Evolutionary conservation across 2,888 invertebrate species (phyloP).

Genomic region (Drosophila heteroneura): DNA sequence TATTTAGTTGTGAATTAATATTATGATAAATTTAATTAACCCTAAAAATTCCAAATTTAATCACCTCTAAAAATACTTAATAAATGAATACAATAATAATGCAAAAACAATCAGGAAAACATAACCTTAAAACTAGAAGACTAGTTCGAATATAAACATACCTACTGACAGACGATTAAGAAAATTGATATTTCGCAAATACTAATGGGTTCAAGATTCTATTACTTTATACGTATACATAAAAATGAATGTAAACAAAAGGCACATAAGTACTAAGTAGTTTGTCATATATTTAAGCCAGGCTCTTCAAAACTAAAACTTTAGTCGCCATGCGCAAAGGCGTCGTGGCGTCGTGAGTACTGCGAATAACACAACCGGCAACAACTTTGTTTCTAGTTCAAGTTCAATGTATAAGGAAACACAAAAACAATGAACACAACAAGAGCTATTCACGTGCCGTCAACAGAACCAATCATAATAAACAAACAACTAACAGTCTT

Average conservation of each 20-base stretch:
- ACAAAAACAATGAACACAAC: not conserved
- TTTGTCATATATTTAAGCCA: not conserved
- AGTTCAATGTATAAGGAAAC: conserved; percentile 65
- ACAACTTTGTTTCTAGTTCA: conserved; percentile 59
- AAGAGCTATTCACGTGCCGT: not conserved
- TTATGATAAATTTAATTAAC: too few relatives aligned
- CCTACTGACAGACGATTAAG: not conserved
- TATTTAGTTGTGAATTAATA: too few relatives aligned
- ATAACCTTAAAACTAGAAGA: not conserved
- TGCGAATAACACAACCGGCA: conserved; percentile 34
- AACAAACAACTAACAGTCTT: conserved; percentile 19
- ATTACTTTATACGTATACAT: not conserved
- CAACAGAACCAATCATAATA: conserved; percentile 29
- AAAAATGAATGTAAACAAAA: not conserved
- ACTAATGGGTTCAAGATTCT: not conserved
- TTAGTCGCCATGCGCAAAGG: conserved; percentile 5
- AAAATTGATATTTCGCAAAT: not conserved
- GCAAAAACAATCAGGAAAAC: too few relatives aligned
- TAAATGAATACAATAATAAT: too few relatives aligned
- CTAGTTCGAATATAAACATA: not conserved
- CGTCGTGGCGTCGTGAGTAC: not conserved
- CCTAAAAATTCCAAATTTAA: too few relatives aligned
- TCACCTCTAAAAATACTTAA: too few relatives aligned
- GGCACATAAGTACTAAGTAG: not conserved
- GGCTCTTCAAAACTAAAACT: not conserved